Evolutionary conservation across 2,797 vertebrate species (phyloP).

Genomic region (Coendou prehensilis): DNA sequence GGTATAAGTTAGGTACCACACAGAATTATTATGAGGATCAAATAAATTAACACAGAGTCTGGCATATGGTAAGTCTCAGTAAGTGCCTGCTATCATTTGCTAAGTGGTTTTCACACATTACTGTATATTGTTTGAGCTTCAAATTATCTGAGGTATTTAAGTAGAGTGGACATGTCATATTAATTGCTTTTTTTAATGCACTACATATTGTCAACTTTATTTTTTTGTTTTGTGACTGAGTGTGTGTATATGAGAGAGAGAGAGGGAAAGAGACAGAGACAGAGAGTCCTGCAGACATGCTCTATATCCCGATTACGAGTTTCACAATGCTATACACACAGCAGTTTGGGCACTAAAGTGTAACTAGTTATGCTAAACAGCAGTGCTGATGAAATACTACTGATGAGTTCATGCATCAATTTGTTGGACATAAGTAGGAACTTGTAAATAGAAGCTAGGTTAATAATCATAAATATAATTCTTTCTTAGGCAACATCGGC

Average conservation of each 20-base stretch:
- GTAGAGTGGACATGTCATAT: not conserved
- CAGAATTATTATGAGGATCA: not conserved
- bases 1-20: not conserved
- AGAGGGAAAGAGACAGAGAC: not conserved
- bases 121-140: not conserved
- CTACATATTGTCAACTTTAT: not conserved
- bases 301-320: not conserved
- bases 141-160: conserved; percentile 1
- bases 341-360: not conserved
- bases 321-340: not conserved
- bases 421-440: not conserved
- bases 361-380: not conserved
- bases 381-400: not conserved
- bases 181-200: not conserved
- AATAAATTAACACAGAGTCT: not conserved
- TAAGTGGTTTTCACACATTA: not conserved
- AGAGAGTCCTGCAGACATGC: not conserved
- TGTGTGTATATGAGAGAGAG: not conserved
- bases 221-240: not conserved
- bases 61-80: not conserved
- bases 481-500: not conserved
- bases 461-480: conserved; percentile 20
- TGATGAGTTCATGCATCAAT: not conserved
- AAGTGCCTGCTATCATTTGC: not conserved
- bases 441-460: not conserved